Evolutionary conservation across 1,140 invertebrate species (phyloP).

Genomic region (Campoletis sonorensis): DNA sequence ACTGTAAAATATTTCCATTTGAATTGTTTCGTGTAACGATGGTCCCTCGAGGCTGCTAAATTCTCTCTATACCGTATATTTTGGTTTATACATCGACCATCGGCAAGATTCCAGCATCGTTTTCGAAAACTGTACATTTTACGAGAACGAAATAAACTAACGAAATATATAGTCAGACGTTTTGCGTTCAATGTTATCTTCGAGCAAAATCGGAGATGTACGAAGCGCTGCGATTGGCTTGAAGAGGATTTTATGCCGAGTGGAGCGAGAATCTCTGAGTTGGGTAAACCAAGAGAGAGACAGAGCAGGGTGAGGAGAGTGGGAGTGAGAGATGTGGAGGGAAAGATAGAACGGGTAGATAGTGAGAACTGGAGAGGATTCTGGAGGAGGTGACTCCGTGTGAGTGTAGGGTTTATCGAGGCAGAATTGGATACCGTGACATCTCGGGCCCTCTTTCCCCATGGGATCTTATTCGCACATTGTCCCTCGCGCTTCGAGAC

Average conservation of each 20-base stretch:
- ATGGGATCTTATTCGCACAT: background rate
- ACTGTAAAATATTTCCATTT: background rate
- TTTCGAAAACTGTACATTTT: constrained; percentile 14
- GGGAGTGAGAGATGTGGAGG: background rate
- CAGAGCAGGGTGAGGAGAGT: background rate
- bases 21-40: background rate
- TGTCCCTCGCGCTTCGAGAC: background rate
- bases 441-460: constrained; percentile 7
- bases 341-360: background rate
- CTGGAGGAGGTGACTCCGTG: constrained; percentile 7
- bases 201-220: background rate
- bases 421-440: constrained; percentile 41
- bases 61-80: background rate
- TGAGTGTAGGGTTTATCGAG: constrained; percentile 38
- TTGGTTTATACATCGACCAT: background rate
- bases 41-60: background rate
- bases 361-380: constrained; percentile 11
- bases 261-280: background rate
- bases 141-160: constrained; percentile 35
- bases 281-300: background rate
- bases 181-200: constrained; percentile 34
- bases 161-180: constrained; percentile 15
- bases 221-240: constrained; percentile 19
- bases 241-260: constrained; percentile 19
- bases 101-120: constrained; percentile 5